phyloP scores from a whole-genome alignment of 2,797 vertebrate genomes.

The Yasuhikotakia modesta region DNA sequence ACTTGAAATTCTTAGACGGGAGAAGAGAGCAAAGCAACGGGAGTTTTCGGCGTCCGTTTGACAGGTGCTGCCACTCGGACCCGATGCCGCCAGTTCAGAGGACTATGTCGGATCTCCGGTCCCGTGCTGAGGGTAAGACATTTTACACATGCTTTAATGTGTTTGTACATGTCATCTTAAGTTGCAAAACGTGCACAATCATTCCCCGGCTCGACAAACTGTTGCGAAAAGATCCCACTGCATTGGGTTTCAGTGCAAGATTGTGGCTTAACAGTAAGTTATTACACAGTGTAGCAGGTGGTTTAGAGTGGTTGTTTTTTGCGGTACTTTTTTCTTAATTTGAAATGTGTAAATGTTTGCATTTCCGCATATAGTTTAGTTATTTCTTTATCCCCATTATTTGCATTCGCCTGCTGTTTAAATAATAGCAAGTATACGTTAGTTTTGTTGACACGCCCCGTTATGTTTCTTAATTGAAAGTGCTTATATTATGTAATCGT shows the following conservation, averaged over 20 bases:
- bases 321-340: too few relatives aligned
- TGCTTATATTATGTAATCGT: neutral
- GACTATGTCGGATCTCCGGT: constrained; percentile 90
- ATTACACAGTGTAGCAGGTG: neutral
- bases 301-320: too few relatives aligned
- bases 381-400: neutral
- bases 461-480: neutral
- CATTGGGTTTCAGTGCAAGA: neutral
- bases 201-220: constrained; percentile 43
- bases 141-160: neutral
- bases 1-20: constrained; percentile 59
- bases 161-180: constrained; percentile 18
- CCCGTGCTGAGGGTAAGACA: constrained; percentile 86
- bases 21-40: constrained; percentile 55
- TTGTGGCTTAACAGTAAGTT: neutral
- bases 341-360: too few relatives aligned
- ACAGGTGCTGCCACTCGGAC: constrained; percentile 74
- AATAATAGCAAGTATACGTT: neutral
- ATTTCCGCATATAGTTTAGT: neutral
- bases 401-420: neutral
- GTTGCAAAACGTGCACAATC: constrained; percentile 25
- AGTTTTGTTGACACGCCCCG: neutral
- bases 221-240: constrained; percentile 32
- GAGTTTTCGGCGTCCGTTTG: constrained; percentile 61
- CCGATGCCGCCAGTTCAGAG: constrained; percentile 89